phyloP scores from a whole-genome alignment of 2,113 vertebrate species.

The Gnathonemus echidnorhynchus region DNA sequence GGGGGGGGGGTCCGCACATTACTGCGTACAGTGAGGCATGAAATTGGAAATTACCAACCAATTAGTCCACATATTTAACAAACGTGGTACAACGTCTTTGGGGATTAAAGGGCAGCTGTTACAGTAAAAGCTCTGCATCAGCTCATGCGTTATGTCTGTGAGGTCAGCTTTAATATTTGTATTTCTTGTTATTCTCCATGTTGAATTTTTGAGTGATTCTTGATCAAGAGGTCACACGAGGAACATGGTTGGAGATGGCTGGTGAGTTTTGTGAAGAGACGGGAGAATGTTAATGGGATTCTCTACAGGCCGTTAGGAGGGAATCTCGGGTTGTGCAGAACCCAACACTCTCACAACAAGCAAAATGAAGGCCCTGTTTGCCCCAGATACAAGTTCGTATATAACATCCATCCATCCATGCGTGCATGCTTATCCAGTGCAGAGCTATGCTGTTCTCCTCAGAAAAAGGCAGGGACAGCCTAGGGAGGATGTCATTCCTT shows the following conservation, averaged over 20 bases:
- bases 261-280: background rate
- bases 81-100: background rate
- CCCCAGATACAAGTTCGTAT: background rate
- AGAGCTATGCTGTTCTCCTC: background rate
- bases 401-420: background rate
- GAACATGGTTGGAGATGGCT: background rate
- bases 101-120: background rate
- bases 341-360: background rate
- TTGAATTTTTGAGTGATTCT: background rate
- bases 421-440: background rate
- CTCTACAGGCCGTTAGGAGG: background rate
- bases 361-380: background rate
- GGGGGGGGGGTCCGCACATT: background rate
- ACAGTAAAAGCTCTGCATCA: background rate
- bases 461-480: background rate
- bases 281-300: background rate
- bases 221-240: background rate
- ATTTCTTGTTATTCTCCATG: background rate
- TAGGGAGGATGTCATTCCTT: background rate
- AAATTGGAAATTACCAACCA: constrained; percentile 3
- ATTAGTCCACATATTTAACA: background rate
- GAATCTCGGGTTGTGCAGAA: background rate
- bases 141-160: background rate
- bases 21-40: background rate
- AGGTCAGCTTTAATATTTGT: background rate